Percentiles rank a stretch among this genome's conserved stretches.
Evolutionary conservation across 2,113 vertebrate genomes (phyloP).

Genomic region (Laterallus jamaicensis): DNA sequence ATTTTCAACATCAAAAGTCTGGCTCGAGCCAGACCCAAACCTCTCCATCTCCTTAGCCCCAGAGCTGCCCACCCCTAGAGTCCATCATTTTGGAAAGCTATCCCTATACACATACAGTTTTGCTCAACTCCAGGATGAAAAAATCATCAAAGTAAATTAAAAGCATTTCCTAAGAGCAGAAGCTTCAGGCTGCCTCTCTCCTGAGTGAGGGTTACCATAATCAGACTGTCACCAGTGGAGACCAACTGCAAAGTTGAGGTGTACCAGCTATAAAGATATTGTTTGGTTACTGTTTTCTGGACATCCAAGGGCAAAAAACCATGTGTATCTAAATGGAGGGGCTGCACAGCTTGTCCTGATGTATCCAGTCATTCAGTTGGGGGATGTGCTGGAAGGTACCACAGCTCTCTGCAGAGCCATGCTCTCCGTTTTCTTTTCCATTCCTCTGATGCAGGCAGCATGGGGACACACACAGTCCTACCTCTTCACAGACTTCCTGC

Average conservation of each 20-base stretch:
- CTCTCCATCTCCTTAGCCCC: background rate
- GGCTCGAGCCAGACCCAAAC: background rate
- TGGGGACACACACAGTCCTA: rapidly evolving
- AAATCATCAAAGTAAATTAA: background rate
- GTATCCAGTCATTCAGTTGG: rapidly evolving
- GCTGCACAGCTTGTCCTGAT: background rate
- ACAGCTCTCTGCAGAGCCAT: background rate
- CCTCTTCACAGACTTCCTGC: background rate
- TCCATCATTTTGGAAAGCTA: background rate
- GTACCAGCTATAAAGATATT: background rate
- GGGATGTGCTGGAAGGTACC: rapidly evolving
- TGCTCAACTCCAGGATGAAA: background rate
- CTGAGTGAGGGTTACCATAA: rapidly evolving
- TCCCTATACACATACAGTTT: background rate
- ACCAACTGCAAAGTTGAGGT: background rate
- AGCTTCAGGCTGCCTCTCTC: background rate
- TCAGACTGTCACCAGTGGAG: background rate
- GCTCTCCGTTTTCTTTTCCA: background rate
- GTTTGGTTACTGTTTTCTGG: background rate
- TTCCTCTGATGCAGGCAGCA: background rate
- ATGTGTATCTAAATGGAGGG: rapidly evolving
- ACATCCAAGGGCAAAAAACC: background rate
- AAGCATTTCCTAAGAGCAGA: background rate
- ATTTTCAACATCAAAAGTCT: background rate
- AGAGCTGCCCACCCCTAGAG: background rate